Evolutionary conservation across 2,113 vertebrate genomes (phyloP).

Genomic region (Aptenodytes forsteri): DNA sequence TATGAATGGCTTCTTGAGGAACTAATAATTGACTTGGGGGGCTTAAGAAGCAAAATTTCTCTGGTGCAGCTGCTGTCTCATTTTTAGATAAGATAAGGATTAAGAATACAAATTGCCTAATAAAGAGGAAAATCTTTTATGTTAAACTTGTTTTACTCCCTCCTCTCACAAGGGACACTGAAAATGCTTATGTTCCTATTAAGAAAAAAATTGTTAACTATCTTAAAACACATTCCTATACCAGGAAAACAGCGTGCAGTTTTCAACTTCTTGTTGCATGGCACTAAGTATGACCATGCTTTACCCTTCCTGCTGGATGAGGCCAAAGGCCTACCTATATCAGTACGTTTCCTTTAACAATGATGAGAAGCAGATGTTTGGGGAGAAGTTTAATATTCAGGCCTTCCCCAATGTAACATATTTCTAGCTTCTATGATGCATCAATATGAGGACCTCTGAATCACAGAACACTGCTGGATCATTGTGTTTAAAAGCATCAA

Average conservation of each 20-base stretch:
- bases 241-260: background rate
- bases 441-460: background rate
- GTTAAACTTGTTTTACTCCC: background rate
- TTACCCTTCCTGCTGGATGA: background rate
- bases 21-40: background rate
- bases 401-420: background rate
- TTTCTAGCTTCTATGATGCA: background rate
- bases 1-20: background rate
- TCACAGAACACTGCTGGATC: background rate
- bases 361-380: background rate
- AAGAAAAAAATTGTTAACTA: background rate
- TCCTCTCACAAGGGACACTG: background rate
- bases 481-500: background rate
- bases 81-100: constrained; percentile 9
- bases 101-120: constrained; percentile 33
- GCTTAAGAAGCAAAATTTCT: background rate
- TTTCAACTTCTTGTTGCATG: background rate
- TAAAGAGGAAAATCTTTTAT: background rate
- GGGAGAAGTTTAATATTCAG: background rate
- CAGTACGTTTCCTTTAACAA: background rate
- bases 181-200: background rate
- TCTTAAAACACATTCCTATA: background rate
- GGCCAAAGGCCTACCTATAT: background rate
- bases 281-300: background rate
- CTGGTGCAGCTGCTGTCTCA: background rate